phyloP scores from a whole-genome alignment of 2,888 invertebrate genomes.

The Idaea aversata region DNA sequence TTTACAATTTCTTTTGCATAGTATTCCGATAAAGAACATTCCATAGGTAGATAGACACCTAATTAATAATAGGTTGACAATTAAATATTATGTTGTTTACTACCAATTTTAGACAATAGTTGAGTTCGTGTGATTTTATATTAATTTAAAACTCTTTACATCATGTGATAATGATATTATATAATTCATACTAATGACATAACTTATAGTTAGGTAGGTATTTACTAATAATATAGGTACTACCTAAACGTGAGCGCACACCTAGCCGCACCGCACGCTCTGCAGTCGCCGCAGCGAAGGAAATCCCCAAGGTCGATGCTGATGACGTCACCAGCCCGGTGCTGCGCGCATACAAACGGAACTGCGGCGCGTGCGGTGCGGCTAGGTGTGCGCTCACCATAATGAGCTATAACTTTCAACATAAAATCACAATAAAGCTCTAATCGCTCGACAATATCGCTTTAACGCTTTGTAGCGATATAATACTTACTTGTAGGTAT shows the following conservation, averaged over 20 bases:
- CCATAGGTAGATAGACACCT: background rate
- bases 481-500: too few relatives aligned
- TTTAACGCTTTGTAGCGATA: too few relatives aligned
- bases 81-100: background rate
- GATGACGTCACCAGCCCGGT: too few relatives aligned
- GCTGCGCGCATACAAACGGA: too few relatives aligned
- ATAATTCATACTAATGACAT: background rate
- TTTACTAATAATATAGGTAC: background rate
- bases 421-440: background rate
- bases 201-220: background rate
- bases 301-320: too few relatives aligned
- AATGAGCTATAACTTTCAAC: background rate
- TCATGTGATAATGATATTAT: conserved; percentile 4
- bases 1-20: conserved; percentile 1
- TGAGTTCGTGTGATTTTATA: conserved; percentile 55
- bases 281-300: too few relatives aligned
- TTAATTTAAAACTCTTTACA: conserved; percentile 34
- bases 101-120: conserved; percentile 14
- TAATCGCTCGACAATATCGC: background rate
- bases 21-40: background rate
- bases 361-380: too few relatives aligned
- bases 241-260: too few relatives aligned
- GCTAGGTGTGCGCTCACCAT: too few relatives aligned
- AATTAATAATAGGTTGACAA: background rate
- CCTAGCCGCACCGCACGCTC: too few relatives aligned